Percentiles rank a stretch among this genome's conserved stretches.
phyloP scores from a whole-genome alignment of 1,140 invertebrate species.

The Ostrea edulis region DNA sequence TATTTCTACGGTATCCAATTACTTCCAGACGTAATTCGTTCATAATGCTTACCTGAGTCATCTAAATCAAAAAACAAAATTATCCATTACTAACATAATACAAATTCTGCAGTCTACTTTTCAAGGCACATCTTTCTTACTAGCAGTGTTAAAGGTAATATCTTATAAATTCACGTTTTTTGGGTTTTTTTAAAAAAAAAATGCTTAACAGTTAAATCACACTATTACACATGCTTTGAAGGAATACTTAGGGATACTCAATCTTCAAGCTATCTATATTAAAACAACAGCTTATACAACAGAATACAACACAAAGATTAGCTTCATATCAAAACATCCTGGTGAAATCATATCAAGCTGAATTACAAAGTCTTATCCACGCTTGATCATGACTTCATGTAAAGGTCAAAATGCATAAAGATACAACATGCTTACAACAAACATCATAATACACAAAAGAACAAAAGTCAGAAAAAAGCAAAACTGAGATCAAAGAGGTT shows the following conservation, averaged over 20 bases:
- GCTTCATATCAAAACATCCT: not conserved
- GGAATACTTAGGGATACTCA: not conserved
- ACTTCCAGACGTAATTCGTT: too few species aligned
- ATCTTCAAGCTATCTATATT: conserved; percentile 5
- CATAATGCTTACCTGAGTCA: not conserved
- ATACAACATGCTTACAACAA: conserved; percentile 28
- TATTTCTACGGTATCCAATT: too few species aligned
- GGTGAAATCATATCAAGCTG: not conserved
- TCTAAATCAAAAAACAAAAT: not conserved
- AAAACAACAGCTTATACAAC: conserved; percentile 14
- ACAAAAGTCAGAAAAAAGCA: conserved; percentile 24
- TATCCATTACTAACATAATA: not conserved
- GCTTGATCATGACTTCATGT: conserved; percentile 11
- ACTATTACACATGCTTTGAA: not conserved
- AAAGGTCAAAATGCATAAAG: conserved; percentile 23
- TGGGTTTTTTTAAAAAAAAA: too few species aligned
- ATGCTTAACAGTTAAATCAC: not conserved
- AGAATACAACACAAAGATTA: conserved; percentile 21
- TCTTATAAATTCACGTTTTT: not conserved
- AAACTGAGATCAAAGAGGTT: conserved; percentile 28
- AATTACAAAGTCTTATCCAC: not conserved
- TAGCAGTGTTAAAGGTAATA: not conserved
- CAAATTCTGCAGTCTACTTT: not conserved
- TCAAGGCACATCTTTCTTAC: not conserved
- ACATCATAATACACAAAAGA: conserved; percentile 23